A percentile compares a stretch with the other conserved stretches of the same genome.
Evolutionary conservation across 2,888 invertebrate genomes (phyloP).

Genomic region (Hanleya hanleyi): DNA sequence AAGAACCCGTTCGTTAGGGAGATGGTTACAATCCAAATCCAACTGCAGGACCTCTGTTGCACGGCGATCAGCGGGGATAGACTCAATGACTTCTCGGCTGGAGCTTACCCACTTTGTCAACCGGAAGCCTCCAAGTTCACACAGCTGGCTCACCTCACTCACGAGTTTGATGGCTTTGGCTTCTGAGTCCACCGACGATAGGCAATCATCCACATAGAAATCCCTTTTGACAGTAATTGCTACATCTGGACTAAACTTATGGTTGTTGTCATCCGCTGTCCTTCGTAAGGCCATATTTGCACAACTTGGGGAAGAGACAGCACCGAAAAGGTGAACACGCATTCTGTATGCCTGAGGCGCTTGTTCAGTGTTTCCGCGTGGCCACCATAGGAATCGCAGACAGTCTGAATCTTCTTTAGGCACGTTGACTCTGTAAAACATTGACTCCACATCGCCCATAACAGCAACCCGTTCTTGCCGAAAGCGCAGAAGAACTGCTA

Average conservation of each 20-base stretch:
- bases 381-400: slow-evolving; percentile 14
- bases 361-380: not conserved
- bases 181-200: no score
- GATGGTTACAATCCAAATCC: not conserved
- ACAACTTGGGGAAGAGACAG: no score
- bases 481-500: slow-evolving; percentile 9
- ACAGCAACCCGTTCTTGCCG: slow-evolving; percentile 8
- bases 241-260: no score
- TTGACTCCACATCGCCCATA: slow-evolving; percentile 12
- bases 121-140: not conserved
- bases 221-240: no score
- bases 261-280: no score
- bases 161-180: no score
- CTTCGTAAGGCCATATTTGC: no score
- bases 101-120: not conserved
- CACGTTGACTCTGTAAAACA: slow-evolving; percentile 9
- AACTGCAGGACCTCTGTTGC: not conserved
- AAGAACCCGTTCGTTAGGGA: not conserved
- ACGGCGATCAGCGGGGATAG: not conserved
- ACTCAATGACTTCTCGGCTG: not conserved
- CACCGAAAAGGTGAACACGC: no score
- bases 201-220: no score
- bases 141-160: no score
- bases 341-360: not conserved
- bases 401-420: slow-evolving; percentile 8